A percentile compares a stretch with the other conserved stretches of the same genome.
Conservation (phyloP, 2,113 vertebrate genomes). For the Odocoileus virginianus region DNA sequence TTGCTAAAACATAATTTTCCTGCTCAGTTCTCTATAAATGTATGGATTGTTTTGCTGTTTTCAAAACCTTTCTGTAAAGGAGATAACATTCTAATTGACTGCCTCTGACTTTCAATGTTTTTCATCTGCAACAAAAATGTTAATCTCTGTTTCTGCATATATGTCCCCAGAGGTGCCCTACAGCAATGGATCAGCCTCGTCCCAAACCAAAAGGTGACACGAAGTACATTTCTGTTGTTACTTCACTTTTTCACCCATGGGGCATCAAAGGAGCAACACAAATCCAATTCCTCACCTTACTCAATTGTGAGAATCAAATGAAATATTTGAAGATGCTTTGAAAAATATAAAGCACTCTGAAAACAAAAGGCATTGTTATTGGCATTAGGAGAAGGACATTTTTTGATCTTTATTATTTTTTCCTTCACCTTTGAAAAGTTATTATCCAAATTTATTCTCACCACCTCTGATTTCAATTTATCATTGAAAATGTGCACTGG, state of each 20-base stretch:
- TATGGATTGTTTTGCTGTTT: not conserved
- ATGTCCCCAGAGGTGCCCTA: not conserved
- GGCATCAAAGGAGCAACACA: not conserved
- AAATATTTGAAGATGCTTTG: slow-evolving; percentile 23
- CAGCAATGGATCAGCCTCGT: not conserved
- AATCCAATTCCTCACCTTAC: not conserved
- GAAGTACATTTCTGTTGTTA: not conserved
- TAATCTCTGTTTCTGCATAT: not conserved
- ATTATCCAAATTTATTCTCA: not conserved
- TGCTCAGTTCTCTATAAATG: not conserved
- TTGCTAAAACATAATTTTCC: not conserved
- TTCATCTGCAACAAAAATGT: not conserved
- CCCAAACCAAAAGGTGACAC: not conserved
- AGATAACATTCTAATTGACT: not conserved
- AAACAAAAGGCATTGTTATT: not conserved
- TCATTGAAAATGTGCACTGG: not conserved
- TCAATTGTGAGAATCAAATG: not conserved
- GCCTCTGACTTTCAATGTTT: slow-evolving; percentile 26
- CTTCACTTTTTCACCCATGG: not conserved
- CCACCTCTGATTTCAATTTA: not conserved
- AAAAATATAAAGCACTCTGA: not conserved
- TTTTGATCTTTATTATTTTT: slow-evolving; percentile 17
- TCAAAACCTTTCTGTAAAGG: not conserved
- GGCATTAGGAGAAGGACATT: not conserved
- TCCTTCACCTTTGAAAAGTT: not conserved